Conservation (phyloP, 2,888 invertebrate genomes). For the Ophion costatus region DNA sequence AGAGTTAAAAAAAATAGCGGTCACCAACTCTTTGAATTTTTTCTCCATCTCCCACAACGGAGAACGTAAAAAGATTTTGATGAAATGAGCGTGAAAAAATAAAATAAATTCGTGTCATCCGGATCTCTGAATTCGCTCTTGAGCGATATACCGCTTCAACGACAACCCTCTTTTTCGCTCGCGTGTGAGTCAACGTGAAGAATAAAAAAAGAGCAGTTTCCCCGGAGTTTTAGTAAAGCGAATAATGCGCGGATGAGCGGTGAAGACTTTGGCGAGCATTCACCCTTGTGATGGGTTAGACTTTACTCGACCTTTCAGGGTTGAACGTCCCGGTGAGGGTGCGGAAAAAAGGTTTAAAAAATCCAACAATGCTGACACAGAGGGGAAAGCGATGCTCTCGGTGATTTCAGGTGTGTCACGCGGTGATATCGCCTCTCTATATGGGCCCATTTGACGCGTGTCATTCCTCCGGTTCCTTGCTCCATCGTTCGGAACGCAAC, state of each 20-base stretch:
- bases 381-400: conserved; percentile 29
- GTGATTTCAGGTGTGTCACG: conserved; percentile 56
- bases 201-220: conserved; percentile 44
- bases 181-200: background rate
- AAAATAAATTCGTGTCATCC: conserved; percentile 46
- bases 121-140: conserved; percentile 47
- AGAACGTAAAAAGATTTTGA: conserved; percentile 42
- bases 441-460: conserved; percentile 1
- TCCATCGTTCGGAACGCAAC: conserved; percentile 14
- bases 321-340: conserved; percentile 58
- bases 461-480: background rate
- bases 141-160: conserved; percentile 38
- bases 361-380: conserved; percentile 21
- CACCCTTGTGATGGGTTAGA: conserved; percentile 47
- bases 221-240: conserved; percentile 51
- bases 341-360: conserved; percentile 42
- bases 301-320: conserved; percentile 59
- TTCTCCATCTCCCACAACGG: conserved; percentile 1
- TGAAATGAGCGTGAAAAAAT: conserved; percentile 25
- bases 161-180: conserved; percentile 25
- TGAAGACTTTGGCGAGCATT: conserved; percentile 66
- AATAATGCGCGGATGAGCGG: conserved; percentile 50
- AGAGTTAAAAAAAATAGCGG: conserved; percentile 35
- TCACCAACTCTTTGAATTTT: conserved; percentile 11
- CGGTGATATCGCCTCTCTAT: conserved; percentile 18